Evolutionary conservation across 2,113 vertebrate species (phyloP), one percentile per base, ranked within the genome.

Genomic region (Indicator maculatus): DNA sequence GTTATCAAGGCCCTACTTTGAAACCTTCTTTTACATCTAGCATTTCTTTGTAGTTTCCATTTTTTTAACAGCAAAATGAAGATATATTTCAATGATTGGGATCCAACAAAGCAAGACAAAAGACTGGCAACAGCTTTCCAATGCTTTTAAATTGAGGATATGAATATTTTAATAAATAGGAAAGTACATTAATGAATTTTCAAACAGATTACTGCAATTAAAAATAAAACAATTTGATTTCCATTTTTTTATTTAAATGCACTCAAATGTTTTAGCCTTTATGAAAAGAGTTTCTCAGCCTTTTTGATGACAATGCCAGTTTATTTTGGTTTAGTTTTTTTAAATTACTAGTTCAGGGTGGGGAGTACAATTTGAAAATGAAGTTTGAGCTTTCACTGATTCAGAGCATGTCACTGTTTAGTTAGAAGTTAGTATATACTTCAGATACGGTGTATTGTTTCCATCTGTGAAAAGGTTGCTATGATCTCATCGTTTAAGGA

Each of bases 91-190:
- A 60, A 4, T 28, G 61, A 12, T 8, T 31, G 1, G 20, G 19
- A 60, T 83, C 8, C 17, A 61, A 44, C 73, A 69, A 60, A 11
- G 17, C 0, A 0, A 61, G 45, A 44, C 28, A 17, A 56, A 59
- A 71, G 30, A 33, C 33, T 39, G 28, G 5, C 69, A 55, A 30
- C 2, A 33, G 11, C 8, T 84, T 76, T 26, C 11, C 23, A 66
- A 0, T 13, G 66, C 23, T 71, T 80, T 65, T 9, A 70, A 9
- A 45, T 8, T 33, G 31, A 83, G 44, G 9, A 18, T 33, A 6
- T 6, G 5, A 70, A 23, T 72, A 38, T 39, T 91, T 63, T 50
- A 44, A 47, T 72, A 8, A 27, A 12, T 53, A 66, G 28, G 19
- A 15, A 53, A 79, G 31, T 17, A 11, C 9, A 24, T 44, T 52